Percentiles rank a stretch among this genome's conserved stretches.
Conservation (phyloP, 2,888 invertebrate genomes). For the Yponomeuta malinellus region DNA sequence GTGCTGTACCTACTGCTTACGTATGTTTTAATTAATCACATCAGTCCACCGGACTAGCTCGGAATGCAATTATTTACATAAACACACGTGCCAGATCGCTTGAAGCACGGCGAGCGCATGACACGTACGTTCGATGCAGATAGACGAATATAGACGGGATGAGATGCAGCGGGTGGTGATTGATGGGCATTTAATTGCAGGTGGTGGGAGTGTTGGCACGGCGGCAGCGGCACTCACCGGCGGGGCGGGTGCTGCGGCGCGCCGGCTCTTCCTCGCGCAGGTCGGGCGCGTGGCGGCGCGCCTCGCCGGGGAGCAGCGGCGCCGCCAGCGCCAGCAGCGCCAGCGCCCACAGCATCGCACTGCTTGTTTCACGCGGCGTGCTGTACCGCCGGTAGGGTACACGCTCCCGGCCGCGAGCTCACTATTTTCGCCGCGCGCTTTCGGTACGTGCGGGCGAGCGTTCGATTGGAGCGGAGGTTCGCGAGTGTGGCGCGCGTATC, state of each 20-base stretch:
- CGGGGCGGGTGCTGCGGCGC: conserved; percentile 78
- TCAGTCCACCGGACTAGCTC: conserved; percentile 33
- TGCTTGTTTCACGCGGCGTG: conserved; percentile 34
- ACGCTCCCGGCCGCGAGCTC: conserved; percentile 63
- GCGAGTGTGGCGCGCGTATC: conserved; percentile 47
- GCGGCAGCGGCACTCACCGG: conserved; percentile 73
- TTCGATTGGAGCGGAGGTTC: conserved; percentile 38
- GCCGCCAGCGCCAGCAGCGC: conserved; percentile 57
- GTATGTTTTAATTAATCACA: conserved; percentile 40
- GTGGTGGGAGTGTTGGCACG: conserved; percentile 26
- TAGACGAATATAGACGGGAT: conserved; percentile 28
- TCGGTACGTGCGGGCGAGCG: conserved; percentile 41
- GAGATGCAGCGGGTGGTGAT: conserved; percentile 12
- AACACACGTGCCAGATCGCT: conserved; percentile 41
- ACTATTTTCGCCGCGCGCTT: conserved; percentile 65
- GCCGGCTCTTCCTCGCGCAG: conserved; percentile 81
- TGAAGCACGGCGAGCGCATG: conserved; percentile 14
- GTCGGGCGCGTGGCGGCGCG: conserved; percentile 78
- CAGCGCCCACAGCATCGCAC: conserved; percentile 34
- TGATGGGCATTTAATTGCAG: conserved; percentile 43
- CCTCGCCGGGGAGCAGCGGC: conserved; percentile 47
- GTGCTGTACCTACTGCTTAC: conserved; percentile 19
- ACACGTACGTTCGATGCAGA: conserved; percentile 26
- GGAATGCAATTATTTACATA: conserved; percentile 59
- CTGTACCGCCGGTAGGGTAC: conserved; percentile 33